Evolutionary conservation across 2,797 vertebrate species (phyloP).

Genomic region (Liasis olivaceus): DNA sequence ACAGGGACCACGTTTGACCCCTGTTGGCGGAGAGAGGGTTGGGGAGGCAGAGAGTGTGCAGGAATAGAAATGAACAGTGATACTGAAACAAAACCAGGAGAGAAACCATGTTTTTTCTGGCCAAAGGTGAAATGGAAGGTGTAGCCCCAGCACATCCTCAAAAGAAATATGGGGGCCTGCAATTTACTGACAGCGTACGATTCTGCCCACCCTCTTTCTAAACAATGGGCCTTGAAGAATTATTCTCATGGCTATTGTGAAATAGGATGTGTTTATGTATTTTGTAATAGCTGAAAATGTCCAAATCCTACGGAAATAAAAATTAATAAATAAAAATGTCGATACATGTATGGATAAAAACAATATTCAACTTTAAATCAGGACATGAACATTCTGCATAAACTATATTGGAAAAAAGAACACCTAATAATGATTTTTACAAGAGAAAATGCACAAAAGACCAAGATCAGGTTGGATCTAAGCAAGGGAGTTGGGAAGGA

Average conservation of each 20-base stretch:
- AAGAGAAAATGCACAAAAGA: background rate
- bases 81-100: background rate
- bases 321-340: background rate
- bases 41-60: background rate
- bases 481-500: conserved; percentile 5
- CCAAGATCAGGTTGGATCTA: accelerated
- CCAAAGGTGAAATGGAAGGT: background rate
- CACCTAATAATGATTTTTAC: background rate
- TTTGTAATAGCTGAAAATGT: background rate
- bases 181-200: background rate
- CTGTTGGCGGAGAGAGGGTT: background rate
- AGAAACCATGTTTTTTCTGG: background rate
- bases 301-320: background rate
- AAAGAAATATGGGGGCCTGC: background rate
- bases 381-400: background rate
- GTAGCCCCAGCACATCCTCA: background rate
- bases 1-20: background rate
- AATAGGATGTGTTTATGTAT: background rate
- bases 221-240: background rate
- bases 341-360: background rate
- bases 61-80: background rate
- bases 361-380: background rate
- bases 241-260: background rate
- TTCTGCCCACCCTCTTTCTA: background rate
- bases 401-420: background rate